Evolutionary conservation across 1,140 invertebrate species (phyloP).

Genomic region (Drosophila sechellia): DNA sequence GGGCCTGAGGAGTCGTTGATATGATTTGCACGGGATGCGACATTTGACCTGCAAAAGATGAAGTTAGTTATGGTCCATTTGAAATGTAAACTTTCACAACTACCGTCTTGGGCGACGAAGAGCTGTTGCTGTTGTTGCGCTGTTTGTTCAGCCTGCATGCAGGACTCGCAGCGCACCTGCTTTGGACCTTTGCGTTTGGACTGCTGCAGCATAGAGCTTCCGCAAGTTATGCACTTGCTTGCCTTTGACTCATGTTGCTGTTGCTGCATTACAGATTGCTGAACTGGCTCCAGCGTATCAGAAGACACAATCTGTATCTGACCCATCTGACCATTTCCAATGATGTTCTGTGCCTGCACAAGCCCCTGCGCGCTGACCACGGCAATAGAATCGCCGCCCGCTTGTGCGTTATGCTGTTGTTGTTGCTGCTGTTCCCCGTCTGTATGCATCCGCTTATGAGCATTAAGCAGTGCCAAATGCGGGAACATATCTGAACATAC

Average conservation of each 20-base stretch:
- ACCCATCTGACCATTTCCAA: constrained; percentile 84
- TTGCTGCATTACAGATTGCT: constrained; percentile 72
- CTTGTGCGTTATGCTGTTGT: constrained; percentile 65
- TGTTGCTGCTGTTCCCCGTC: constrained; percentile 81
- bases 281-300: constrained; percentile 85
- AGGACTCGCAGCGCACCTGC: constrained; percentile 86
- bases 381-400: constrained; percentile 56
- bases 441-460: constrained; percentile 92
- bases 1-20: constrained; percentile 75
- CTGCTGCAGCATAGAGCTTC: constrained; percentile 85
- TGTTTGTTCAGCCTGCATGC: constrained; percentile 86
- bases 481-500: constrained; percentile 93
- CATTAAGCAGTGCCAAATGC: constrained; percentile 90
- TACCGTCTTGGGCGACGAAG: constrained; percentile 88
- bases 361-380: constrained; percentile 84
- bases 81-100: constrained; percentile 75
- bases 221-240: constrained; percentile 86
- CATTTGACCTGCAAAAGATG: constrained; percentile 59
- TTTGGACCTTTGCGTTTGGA: constrained; percentile 87
- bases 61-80: background rate
- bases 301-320: constrained; percentile 88
- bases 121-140: constrained; percentile 85
- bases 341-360: constrained; percentile 85
- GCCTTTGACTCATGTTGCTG: constrained; percentile 74
- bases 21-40: constrained; percentile 78